Base-by-base conservation (phyloP, 2,797 vertebrate genomes). In the Rhabdophis nuchalis region DNA sequence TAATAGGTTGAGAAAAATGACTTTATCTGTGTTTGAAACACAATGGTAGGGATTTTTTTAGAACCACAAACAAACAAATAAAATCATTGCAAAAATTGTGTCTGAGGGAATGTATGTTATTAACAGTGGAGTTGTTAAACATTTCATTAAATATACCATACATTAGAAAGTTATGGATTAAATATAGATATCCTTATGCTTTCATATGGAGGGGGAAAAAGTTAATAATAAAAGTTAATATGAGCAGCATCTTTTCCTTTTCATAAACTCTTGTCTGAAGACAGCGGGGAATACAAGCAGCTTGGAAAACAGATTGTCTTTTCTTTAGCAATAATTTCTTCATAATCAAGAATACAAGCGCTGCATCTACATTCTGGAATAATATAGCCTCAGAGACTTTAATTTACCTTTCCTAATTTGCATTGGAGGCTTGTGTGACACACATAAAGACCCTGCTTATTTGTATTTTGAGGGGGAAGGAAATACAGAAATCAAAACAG, bases 331-430 rank as follows among this genome's bases (percentile, higher is more conserved):
- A 93, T 94, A 1, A 87, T 92, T 94, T 94, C 92, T 95, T 93
- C 93, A 88, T 41, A 91, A 95, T 94, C 36, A 93, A 93, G 95
- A 95, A 87, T 92, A 94, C 11, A 89, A 90, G 29, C 85, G 94
- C 91, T 93, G 29, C 56, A 92, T 93, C 89, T 91, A 93, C 88
- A 95, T 61, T 88, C 41, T n/a, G 87, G 54, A 16, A 91, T 94
- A 95, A 96, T 86, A 89, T 61, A 91, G 93, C 85, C 86, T 93
- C 41, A 60, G 93, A 60, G 93, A 94, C 36, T 92, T 95, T 93
- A 93, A 93, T 96, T 54, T 95, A 95, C 88, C 93, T 93, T 68
- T 50, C 60, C 87, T 95, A 95, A 96, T 96, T 96, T 96, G n/a
- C 92, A 93, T 93, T 18, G 58, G 93, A 92, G 85, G 92, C 93